Conservation (phyloP, 2,888 invertebrate species). For the Sepioteuthis lessoniana region DNA sequence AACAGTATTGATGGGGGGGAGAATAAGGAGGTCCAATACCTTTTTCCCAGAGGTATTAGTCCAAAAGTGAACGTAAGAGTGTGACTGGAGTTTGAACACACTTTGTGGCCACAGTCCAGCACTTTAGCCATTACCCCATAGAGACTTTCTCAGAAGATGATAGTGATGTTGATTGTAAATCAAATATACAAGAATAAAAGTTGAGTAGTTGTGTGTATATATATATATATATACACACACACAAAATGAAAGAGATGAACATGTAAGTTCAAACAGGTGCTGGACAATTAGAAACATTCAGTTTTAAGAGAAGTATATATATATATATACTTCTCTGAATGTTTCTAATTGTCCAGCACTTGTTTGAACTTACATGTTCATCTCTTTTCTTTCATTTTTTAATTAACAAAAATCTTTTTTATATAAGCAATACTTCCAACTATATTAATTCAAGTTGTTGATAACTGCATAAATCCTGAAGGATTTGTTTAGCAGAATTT, state of each 20-base stretch:
- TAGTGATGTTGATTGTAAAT: not conserved
- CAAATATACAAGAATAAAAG: not conserved
- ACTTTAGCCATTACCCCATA: too few species aligned
- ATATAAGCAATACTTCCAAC: not conserved
- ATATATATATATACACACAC: not conserved
- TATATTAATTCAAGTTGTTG: not conserved
- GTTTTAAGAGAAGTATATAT: too few species aligned
- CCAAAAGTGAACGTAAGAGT: too few species aligned
- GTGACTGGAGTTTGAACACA: too few species aligned
- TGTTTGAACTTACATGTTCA: not conserved
- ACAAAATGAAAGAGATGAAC: too few species aligned
- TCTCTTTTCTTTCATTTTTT: not conserved
- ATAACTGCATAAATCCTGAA: not conserved
- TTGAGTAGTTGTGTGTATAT: too few species aligned
- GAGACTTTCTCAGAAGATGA: too few species aligned
- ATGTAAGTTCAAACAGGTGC: not conserved
- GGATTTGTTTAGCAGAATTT: not conserved
- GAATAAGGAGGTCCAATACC: too few species aligned
- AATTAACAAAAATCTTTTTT: not conserved
- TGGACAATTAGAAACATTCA: not conserved
- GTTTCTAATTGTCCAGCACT: not conserved
- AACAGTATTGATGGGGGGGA: too few species aligned
- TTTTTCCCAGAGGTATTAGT: too few species aligned
- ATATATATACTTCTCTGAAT: too few species aligned
- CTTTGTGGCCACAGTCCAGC: too few species aligned